Conservation (phyloP, 2,797 vertebrate genomes). For the Eupleurogrammus muticus region DNA sequence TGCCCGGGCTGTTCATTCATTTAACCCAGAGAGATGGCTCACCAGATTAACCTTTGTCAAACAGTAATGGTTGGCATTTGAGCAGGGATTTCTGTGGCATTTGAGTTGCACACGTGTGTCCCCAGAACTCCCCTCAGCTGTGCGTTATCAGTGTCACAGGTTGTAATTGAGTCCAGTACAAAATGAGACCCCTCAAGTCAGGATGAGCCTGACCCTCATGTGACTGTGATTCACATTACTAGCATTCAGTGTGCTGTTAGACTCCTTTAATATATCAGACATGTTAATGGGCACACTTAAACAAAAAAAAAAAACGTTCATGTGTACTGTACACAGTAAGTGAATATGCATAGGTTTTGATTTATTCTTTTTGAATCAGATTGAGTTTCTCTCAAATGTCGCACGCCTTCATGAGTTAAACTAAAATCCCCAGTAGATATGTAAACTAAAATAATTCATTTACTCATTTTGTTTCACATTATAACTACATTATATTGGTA, state of each 20-base stretch:
- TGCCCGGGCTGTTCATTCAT: background rate
- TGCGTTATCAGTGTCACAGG: slow-evolving; percentile 15
- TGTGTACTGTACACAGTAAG: too few species aligned
- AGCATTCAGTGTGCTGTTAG: background rate
- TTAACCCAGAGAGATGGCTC: background rate
- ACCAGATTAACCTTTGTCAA: background rate
- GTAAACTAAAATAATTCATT: too few species aligned
- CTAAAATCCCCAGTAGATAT: too few species aligned
- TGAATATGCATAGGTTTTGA: too few species aligned
- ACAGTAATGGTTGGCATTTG: background rate
- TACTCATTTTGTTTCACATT: too few species aligned
- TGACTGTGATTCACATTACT: slow-evolving; percentile 49
- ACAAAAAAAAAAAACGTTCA: background rate
- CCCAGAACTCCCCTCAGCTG: background rate
- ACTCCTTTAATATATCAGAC: slow-evolving; percentile 1
- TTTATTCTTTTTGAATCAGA: too few species aligned
- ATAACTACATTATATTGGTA: too few species aligned
- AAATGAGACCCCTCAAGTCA: slow-evolving; percentile 32
- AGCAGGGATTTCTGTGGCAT: background rate
- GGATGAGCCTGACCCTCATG: slow-evolving; percentile 48
- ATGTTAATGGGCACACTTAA: background rate
- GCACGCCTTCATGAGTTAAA: too few species aligned
- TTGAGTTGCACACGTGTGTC: background rate
- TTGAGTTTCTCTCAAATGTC: too few species aligned
- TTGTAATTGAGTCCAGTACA: slow-evolving; percentile 24